Evolutionary conservation across 2,797 vertebrate species (phyloP), one percentile per base, ranked within the genome.

Genomic region (Mallotus villosus): DNA sequence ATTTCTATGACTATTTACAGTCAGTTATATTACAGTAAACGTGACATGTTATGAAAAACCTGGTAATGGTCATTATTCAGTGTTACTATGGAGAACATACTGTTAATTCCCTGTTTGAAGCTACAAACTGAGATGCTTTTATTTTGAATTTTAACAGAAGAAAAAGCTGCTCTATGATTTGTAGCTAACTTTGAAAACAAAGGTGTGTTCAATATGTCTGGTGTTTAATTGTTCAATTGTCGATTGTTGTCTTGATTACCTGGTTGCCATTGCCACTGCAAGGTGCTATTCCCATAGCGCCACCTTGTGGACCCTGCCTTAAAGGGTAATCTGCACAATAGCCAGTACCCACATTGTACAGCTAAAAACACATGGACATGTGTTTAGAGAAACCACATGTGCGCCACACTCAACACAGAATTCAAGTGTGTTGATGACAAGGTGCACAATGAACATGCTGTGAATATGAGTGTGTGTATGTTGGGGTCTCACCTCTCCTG

Each of bases 191-290:
- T 34, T 34, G 8, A 6, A 5, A 34, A 34, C 34, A 34, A 34
- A 34, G 6, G 34, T 34, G 34, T 8, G 34, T 37, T 37, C 34
- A 37, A 37, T 1, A 37, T 37, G 9, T 37, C 34, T 37, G 34
- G 34, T 37, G 34, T 1, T 37, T 37, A 11, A 37, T 37, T 11
- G 34, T 37, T 37, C 8, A 37, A 21, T 21, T 8, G 4, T 37
- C 19, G 46, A 63, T 51, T 8, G 69, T 76, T 55, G 41, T 32
- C 21, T 67, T 53, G 61, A 55, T 84, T 94, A 95, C 95, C 94
- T 95, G 94, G 67, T 87, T 92, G 69, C 88, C 87, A 16, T 90
- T 93, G 73, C 94, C 92, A 3, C 84, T 94, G 90, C 95, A 97
- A 1, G 92, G 91, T 7, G 92, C 92, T 32, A 94, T 83, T 4